phyloP scores from a whole-genome alignment of 2,113 vertebrate genomes.

The Arothron firmamentum region DNA sequence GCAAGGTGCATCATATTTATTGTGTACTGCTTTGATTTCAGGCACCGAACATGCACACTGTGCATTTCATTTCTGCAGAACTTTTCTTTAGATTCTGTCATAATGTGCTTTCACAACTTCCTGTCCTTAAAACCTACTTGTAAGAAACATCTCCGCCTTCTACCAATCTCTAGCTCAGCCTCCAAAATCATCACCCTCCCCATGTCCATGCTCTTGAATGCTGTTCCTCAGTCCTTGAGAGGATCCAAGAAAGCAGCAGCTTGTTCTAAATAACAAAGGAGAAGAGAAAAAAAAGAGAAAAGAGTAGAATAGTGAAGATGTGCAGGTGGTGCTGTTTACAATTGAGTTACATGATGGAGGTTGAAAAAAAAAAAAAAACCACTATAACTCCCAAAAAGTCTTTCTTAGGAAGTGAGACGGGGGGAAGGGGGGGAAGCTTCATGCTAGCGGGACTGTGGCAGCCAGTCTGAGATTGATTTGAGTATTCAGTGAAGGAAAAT shows the following conservation, averaged over 20 bases:
- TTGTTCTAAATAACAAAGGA: slow-evolving; percentile 37
- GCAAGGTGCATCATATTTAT: slow-evolving; percentile 82
- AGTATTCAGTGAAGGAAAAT: slow-evolving; percentile 89
- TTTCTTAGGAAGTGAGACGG: slow-evolving; percentile 78
- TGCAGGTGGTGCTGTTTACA: slow-evolving; percentile 65
- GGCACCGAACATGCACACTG: background rate
- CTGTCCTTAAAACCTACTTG: slow-evolving; percentile 20
- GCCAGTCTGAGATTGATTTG: slow-evolving; percentile 83
- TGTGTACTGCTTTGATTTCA: slow-evolving; percentile 1
- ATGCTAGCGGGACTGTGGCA: slow-evolving; percentile 81
- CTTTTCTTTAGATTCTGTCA: too few relatives aligned
- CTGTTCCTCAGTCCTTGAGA: slow-evolving; percentile 19
- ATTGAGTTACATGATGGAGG: slow-evolving; percentile 11
- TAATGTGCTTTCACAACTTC: slow-evolving; percentile 1
- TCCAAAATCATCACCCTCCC: slow-evolving; percentile 33
- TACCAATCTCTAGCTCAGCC: slow-evolving; percentile 4
- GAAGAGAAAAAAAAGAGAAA: background rate
- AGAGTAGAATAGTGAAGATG: slow-evolving; percentile 59
- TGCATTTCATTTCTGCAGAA: too few relatives aligned
- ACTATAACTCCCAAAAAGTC: slow-evolving; percentile 86
- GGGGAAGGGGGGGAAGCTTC: too few relatives aligned
- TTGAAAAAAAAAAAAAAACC: slow-evolving; percentile 33
- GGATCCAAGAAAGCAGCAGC: slow-evolving; percentile 24
- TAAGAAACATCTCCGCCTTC: background rate
- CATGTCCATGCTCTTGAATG: slow-evolving; percentile 16